Conservation (phyloP, 1,140 invertebrate species). For the Drosophila erecta region DNA sequence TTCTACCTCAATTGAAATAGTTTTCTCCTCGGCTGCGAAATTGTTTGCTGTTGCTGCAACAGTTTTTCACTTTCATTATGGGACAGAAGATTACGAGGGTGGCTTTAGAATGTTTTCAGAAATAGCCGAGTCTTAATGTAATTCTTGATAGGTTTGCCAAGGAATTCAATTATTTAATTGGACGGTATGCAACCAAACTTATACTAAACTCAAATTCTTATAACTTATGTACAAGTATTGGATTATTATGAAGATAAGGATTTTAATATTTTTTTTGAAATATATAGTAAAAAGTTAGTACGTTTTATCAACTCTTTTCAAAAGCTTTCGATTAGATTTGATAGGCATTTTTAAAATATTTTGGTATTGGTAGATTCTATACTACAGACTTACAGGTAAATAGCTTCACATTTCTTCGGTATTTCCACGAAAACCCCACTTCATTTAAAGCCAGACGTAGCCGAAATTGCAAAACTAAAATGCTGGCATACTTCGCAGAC, state of each 20-base stretch:
- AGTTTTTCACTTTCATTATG: constrained; percentile 80
- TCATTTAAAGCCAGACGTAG: background rate
- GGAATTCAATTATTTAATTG: background rate
- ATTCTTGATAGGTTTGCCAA: background rate
- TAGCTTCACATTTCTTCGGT: background rate
- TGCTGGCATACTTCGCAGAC: background rate
- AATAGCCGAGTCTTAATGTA: background rate
- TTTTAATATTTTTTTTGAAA: no score
- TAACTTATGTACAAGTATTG: no score
- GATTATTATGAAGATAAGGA: no score
- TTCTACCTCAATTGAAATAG: constrained; percentile 83
- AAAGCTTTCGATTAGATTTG: no score
- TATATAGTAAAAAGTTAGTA: no score
- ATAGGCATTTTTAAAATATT: background rate
- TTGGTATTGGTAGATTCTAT: background rate
- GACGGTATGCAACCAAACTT: no score
- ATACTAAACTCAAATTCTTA: no score
- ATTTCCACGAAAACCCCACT: background rate
- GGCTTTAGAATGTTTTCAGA: background rate
- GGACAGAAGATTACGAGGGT: constrained; percentile 44
- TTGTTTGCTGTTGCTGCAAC: constrained; percentile 51
- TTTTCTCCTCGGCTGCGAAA: constrained; percentile 60
- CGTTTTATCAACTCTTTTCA: no score
- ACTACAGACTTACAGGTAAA: no score
- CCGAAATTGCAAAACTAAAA: background rate